Percentiles rank a stretch among this genome's conserved stretches.
These are phyloP conservation scores for Lapara coniferarum DNA, from an alignment of 2,888 invertebrate species.

Conservation along the genomic window DNA sequence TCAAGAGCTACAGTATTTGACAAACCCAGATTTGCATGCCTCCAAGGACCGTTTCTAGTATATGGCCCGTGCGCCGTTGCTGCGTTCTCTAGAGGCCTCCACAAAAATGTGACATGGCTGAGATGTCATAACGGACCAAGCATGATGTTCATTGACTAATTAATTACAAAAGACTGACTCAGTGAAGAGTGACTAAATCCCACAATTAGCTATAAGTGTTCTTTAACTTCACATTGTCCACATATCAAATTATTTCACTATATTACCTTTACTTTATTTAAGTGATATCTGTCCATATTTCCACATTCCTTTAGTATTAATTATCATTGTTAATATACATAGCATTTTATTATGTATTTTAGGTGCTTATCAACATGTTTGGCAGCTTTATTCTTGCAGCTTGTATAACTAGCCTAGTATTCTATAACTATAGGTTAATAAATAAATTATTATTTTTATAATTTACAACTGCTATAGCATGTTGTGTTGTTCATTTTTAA, in stretches of 20 bases:
- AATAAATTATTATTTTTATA: conserved; percentile 19
- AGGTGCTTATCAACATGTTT: conserved; percentile 40
- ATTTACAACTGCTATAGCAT: conserved; percentile 19
- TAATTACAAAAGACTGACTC: conserved; percentile 63
- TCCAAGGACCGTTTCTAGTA: conserved; percentile 96
- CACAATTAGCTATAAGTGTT: conserved; percentile 30
- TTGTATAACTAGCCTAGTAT: conserved; percentile 39
- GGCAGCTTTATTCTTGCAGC: conserved; percentile 38
- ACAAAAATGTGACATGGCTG: conserved; percentile 78
- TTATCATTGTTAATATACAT: conserved; percentile 20
- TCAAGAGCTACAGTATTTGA: conserved; percentile 94
- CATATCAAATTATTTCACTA: conserved; percentile 52
- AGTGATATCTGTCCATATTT: conserved; percentile 33
- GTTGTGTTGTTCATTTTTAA: conserved; percentile 22
- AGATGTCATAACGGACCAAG: conserved; percentile 40
- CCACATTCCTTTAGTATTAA: conserved; percentile 51
- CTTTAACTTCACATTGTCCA: conserved; percentile 37
- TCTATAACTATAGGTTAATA: conserved; percentile 32
- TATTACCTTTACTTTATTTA: conserved; percentile 34
- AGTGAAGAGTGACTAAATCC: conserved; percentile 44
- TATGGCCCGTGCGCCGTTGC: conserved; percentile 80
- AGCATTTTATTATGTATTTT: conserved; percentile 16
- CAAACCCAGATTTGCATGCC: conserved; percentile 88
- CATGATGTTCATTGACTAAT: conserved; percentile 57
- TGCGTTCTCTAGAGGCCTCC: conserved; percentile 79